Conservation (phyloP, 23 tunicate species). For the Diplosoma virens region DNA sequence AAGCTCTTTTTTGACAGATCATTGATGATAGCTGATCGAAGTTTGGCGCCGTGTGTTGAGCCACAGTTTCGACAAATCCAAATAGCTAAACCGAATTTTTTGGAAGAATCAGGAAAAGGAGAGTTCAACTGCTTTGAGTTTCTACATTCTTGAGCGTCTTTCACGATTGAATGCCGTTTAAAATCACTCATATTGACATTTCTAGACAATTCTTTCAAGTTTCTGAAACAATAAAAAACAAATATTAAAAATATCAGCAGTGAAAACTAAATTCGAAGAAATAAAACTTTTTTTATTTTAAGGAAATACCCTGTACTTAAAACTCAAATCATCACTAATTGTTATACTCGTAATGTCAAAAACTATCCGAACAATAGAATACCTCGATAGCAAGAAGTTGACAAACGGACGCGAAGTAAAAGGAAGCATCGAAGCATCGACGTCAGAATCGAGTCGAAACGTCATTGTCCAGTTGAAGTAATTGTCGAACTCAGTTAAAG, state of each 20-base stretch:
- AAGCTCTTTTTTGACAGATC: slow-evolving; percentile 4
- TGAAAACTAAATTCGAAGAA: too few relatives aligned
- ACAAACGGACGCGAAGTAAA: slow-evolving; percentile 17
- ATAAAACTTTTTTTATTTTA: too few relatives aligned
- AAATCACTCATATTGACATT: background rate
- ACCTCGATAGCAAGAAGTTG: background rate
- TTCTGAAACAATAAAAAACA: background rate
- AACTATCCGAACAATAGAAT: too few relatives aligned
- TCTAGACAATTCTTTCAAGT: background rate
- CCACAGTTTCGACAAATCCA: slow-evolving; percentile 33
- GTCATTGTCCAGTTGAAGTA: slow-evolving; percentile 76
- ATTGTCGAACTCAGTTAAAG: slow-evolving; percentile 10
- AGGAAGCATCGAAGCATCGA: slow-evolving; percentile 50
- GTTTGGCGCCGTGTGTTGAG: slow-evolving; percentile 35
- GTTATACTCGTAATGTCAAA: too few relatives aligned
- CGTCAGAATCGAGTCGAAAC: slow-evolving; percentile 46
- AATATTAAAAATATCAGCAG: too few relatives aligned
- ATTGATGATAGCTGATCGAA: slow-evolving; percentile 3
- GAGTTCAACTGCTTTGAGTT: background rate
- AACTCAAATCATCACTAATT: too few relatives aligned
- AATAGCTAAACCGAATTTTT: slow-evolving; percentile 8
- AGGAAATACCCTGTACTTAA: too few relatives aligned
- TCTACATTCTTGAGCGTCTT: background rate
- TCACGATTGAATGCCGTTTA: background rate
- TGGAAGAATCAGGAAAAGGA: background rate